Percentiles rank a stretch among this genome's conserved stretches.
phyloP scores from a whole-genome alignment of 2,113 vertebrate species.

The Alligator sinensis region DNA sequence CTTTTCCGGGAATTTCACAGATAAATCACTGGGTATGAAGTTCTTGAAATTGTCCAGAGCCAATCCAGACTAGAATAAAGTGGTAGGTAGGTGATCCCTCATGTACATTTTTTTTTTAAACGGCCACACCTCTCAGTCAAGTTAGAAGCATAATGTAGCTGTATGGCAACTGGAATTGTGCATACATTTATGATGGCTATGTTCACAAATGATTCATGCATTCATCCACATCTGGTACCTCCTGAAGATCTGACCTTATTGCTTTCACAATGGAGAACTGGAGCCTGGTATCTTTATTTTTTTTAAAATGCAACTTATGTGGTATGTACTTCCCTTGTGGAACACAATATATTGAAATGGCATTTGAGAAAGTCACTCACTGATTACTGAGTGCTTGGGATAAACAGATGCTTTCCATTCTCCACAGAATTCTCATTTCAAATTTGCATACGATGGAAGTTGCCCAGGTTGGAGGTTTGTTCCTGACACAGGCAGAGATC shows the following conservation, averaged over 20 bases:
- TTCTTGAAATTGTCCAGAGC: background rate
- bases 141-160: background rate
- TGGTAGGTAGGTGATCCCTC: background rate
- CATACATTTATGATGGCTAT: background rate
- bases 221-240: background rate
- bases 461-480: background rate
- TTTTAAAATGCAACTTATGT: background rate
- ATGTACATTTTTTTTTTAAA: background rate
- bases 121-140: background rate
- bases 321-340: background rate
- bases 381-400: slow-evolving; percentile 17
- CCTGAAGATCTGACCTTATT: background rate
- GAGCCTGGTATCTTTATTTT: background rate
- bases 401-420: background rate
- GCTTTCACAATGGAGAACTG: background rate
- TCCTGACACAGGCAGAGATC: background rate
- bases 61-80: background rate
- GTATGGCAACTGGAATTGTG: background rate
- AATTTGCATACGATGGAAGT: background rate
- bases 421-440: background rate
- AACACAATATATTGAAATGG: background rate
- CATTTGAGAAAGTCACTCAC: background rate
- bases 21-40: background rate
- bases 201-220: background rate
- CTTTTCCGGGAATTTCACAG: background rate